Percentiles rank a stretch among this genome's conserved stretches.
Evolutionary conservation across 2,113 vertebrate genomes (phyloP).

Genomic region (Microtus richardsoni): DNA sequence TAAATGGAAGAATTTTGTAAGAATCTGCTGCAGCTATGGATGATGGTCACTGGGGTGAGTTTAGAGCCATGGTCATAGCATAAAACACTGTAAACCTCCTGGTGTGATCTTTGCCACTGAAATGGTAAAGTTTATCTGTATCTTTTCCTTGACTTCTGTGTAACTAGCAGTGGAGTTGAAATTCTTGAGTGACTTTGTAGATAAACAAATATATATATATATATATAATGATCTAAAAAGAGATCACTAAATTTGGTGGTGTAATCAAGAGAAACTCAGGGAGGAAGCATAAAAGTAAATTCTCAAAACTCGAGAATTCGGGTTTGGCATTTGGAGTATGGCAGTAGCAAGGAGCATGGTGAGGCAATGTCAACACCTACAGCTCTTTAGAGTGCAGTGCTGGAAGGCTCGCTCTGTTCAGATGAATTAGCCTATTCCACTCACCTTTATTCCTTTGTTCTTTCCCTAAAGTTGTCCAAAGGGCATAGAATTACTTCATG

Average conservation of each 20-base stretch:
- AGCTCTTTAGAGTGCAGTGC: not conserved
- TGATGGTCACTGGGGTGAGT: not conserved
- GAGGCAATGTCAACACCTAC: not conserved
- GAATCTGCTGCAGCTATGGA: not conserved
- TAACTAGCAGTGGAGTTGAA: not conserved
- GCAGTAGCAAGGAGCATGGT: not conserved
- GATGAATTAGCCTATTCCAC: not conserved
- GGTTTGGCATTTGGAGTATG: not conserved
- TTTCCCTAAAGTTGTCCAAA: constrained; percentile 4
- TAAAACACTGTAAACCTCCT: not conserved
- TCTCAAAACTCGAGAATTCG: not conserved
- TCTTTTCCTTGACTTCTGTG: not conserved
- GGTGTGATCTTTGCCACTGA: not conserved
- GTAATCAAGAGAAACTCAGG: not conserved
- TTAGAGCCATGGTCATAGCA: not conserved
- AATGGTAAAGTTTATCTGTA: not conserved
- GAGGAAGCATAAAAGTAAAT: not conserved
- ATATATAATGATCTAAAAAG: not conserved
- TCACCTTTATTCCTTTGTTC: not conserved
- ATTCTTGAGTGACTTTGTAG: not conserved
- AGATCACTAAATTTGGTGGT: not conserved
- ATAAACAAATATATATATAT: not conserved
- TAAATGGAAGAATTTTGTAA: not conserved
- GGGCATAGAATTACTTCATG: not conserved
- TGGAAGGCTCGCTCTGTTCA: not conserved